Percentiles rank a stretch among this genome's conserved stretches.
These are phyloP conservation scores for Fukomys damarensis DNA, from an alignment of 2,113 vertebrate species.

Conservation along the genomic window DNA sequence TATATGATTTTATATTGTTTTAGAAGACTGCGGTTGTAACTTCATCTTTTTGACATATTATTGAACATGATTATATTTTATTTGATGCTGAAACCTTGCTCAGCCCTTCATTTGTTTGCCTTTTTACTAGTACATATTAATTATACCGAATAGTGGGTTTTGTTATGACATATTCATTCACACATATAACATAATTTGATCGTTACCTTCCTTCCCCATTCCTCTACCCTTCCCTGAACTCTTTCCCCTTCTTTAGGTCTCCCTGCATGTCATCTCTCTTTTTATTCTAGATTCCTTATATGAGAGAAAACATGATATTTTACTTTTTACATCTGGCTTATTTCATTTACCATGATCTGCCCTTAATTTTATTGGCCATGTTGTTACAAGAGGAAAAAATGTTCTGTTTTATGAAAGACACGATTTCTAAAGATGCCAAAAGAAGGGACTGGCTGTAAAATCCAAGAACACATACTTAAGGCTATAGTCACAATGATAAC, in stretches of 20 bases:
- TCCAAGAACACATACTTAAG: neutral
- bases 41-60: conserved; percentile 20
- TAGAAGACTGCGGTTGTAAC: conserved; percentile 3
- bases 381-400: conserved; percentile 8
- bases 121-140: neutral
- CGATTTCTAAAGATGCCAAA: conserved; percentile 50
- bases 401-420: conserved; percentile 29
- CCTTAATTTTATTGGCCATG: conserved; percentile 43
- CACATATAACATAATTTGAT: neutral
- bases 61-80: conserved; percentile 36
- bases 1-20: conserved; percentile 25
- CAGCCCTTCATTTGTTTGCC: neutral
- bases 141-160: neutral
- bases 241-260: neutral
- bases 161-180: neutral
- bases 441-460: neutral
- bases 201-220: neutral
- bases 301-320: neutral
- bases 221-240: neutral
- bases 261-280: neutral
- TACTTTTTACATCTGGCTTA: neutral
- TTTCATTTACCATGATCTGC: neutral
- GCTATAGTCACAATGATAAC: conserved; percentile 23
- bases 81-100: conserved; percentile 1
- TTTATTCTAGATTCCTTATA: neutral